A percentile compares a stretch with the other conserved stretches of the same genome.
Conservation (phyloP, 2,888 invertebrate genomes). For the Phortica okadai region DNA sequence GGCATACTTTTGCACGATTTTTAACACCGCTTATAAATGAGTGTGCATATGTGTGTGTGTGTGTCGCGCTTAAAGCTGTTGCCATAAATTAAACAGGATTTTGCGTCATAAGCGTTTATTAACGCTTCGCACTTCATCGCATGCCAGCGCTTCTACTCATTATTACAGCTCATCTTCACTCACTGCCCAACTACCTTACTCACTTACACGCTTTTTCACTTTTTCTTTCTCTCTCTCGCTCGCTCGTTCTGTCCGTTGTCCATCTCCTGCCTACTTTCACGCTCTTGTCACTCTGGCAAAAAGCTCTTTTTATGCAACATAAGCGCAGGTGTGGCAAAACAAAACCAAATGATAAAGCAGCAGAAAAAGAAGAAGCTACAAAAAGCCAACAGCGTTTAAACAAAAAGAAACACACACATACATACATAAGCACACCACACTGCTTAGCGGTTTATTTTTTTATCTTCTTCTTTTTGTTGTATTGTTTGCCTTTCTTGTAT, state of each 20-base stretch:
- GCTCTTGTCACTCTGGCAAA: not conserved
- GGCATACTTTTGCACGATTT: too few species aligned
- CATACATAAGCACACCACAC: too few species aligned
- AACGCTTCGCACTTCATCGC: not conserved
- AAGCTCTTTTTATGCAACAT: too few species aligned
- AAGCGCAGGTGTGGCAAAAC: too few species aligned
- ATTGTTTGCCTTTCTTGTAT: not conserved
- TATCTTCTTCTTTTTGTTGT: constrained; percentile 11
- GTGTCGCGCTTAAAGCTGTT: not conserved
- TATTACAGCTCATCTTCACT: not conserved
- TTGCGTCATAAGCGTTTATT: constrained; percentile 11
- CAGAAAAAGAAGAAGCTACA: too few species aligned
- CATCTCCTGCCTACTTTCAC: not conserved
- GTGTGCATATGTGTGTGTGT: too few species aligned
- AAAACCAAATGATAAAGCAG: too few species aligned
- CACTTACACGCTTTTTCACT: too few species aligned
- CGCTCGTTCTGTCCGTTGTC: not conserved
- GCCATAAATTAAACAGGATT: constrained; percentile 11
- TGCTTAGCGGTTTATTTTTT: too few species aligned
- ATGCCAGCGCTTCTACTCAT: too few species aligned
- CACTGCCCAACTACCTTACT: not conserved
- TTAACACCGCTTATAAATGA: too few species aligned
- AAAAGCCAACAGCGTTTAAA: too few species aligned
- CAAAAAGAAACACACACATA: not conserved
- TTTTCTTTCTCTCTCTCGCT: not conserved